Evolutionary conservation across 2,888 invertebrate species (phyloP), one percentile per base, ranked within the genome.

Genomic region (Lasioglossum figueresi): DNA sequence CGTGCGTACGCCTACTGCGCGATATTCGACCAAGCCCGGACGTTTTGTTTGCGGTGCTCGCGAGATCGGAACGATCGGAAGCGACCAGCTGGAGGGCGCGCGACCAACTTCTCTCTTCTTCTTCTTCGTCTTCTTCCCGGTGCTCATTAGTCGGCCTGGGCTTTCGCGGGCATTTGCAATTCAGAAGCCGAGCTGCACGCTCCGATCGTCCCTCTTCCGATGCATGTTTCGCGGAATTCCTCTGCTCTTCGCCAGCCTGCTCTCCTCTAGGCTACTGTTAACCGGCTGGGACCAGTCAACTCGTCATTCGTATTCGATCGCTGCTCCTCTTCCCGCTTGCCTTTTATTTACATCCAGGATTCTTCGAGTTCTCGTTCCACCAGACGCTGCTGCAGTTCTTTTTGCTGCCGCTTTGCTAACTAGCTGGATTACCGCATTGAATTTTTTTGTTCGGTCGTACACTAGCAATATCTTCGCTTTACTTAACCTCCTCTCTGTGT

Each of bases 131-230:
- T 63, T 43, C 72, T 71, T 27, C 27, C 27, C 74, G 45, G n/a
- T 79, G 74, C 74, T 79, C 77, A 40, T 82, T 83, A 76, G 72
- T 73, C 45, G 40, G 23, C 52, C 72, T 12, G 34, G 34, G 71
- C 63, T 71, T 82, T 78, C 52, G 40, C 80, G 74, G 48, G 63
- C 81, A 52, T 81, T 78, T 78, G 81, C 81, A 81, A 81, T 81
- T 81, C 81, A 72, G 63, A 63, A 71, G 48, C 34, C 12, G 45
- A 72, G 31, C 66, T 72, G 59, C 71, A 45, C 78, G 48, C 63
- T 73, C 72, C 19, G 66, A 34, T 43, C 56, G 31, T 27, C 52
- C 48, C 52, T 48, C 40, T 37, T 77, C 48, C 40, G 71, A 37
- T 59, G 40, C 48, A 73, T 34, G 59, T 72, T 78, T 78, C 43